A percentile compares a stretch with the other conserved stretches of the same genome.
Conservation (phyloP, 1,140 invertebrate genomes). For the Latrodectus geometricus region DNA sequence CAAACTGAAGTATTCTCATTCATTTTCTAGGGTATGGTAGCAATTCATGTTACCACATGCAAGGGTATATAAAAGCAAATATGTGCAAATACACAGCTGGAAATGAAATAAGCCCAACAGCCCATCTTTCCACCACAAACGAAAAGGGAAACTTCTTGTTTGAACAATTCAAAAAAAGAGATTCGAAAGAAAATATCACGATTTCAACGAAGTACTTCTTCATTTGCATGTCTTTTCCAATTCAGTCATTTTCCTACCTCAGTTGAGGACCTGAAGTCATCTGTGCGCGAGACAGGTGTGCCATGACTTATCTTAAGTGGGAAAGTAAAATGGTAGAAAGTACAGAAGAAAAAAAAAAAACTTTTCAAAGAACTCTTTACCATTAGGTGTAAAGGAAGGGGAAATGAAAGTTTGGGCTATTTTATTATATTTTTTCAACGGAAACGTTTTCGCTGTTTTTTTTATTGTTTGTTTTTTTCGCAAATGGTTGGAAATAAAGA, state of each 20-base stretch:
- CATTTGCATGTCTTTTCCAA: constrained; percentile 25
- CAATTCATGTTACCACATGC: too few species aligned
- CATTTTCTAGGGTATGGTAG: too few species aligned
- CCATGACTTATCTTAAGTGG: constrained; percentile 5
- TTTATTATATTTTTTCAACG: constrained; percentile 9
- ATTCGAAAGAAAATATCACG: neutral
- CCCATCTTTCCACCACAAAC: constrained; percentile 5
- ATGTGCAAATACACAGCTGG: neutral
- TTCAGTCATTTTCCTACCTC: constrained; percentile 1
- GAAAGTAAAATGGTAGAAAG: neutral
- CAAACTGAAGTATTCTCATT: too few species aligned
- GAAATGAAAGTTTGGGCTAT: constrained; percentile 44
- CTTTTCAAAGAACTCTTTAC: neutral
- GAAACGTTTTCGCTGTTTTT: neutral
- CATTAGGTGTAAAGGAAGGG: constrained; percentile 30
- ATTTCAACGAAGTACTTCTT: constrained; percentile 28
- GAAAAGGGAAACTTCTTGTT: constrained; percentile 2
- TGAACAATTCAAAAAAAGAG: neutral
- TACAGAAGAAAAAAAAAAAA: constrained; percentile 11
- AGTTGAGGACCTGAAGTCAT: constrained; percentile 11
- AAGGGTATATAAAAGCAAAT: neutral
- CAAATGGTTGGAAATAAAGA: constrained; percentile 24
- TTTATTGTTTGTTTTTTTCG: constrained; percentile 5
- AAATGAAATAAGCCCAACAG: neutral
- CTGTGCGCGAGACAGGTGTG: constrained; percentile 2